Conservation (phyloP, 2,113 vertebrate genomes). For the Neolamprologus ventralis region DNA sequence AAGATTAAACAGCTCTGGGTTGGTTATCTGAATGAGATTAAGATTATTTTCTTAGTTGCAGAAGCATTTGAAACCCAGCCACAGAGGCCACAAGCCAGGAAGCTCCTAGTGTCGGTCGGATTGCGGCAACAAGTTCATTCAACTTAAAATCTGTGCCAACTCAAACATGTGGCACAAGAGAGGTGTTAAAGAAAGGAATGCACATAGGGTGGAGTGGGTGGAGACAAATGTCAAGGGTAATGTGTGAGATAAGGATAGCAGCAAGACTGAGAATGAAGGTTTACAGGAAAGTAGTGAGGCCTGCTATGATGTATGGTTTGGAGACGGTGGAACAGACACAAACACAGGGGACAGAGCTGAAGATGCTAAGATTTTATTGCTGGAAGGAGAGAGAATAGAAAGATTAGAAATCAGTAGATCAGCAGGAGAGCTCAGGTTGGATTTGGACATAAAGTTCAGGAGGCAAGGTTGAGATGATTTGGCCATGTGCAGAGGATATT, state of each 20-base stretch:
- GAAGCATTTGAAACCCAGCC: not conserved
- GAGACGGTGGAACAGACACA: not conserved
- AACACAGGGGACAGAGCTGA: not conserved
- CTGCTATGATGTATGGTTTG: not conserved
- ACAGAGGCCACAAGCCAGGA: not conserved
- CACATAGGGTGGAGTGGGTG: not conserved
- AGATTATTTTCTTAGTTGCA: not conserved
- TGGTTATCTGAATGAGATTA: not conserved
- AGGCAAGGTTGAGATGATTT: not conserved
- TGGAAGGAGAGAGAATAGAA: not conserved
- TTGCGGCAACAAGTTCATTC: not conserved
- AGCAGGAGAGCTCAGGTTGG: not conserved
- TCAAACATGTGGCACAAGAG: not conserved
- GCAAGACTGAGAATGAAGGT: not conserved
- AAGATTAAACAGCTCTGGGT: not conserved
- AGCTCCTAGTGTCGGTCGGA: fast-evolving
- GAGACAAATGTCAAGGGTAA: not conserved
- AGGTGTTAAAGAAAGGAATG: not conserved
- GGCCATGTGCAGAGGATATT: not conserved
- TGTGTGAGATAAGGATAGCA: not conserved
- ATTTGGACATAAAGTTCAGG: not conserved
- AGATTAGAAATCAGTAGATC: not conserved
- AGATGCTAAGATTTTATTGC: not conserved
- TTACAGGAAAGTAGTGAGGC: not conserved
- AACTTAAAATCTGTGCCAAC: not conserved